Base-by-base conservation (phyloP, 2,888 invertebrate genomes). In the Ormyrus labotus region DNA sequence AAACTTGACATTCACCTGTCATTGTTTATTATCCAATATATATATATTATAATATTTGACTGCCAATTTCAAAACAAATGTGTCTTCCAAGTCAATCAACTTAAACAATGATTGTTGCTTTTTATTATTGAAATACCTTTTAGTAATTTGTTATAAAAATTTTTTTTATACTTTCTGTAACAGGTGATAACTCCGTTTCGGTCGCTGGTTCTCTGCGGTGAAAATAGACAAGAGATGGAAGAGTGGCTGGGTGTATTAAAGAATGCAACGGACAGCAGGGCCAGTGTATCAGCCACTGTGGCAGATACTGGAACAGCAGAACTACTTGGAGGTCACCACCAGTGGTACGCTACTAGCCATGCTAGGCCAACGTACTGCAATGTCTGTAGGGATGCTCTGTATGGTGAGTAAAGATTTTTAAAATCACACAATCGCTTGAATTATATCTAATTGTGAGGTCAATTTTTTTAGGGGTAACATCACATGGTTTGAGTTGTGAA, bases 281-380 rank as follows among this genome's bases (percentile, higher is more conserved):
- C 34, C 34, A 34, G 34, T 34, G 34, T 34, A 3, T 2, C 34
- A 34, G 34, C 34, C 4, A 0, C 91, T 84, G 91, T 92, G 92
- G 89, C 91, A 87, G 87, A 94, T 90, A 87, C 93, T 87, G 88
- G 93, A 88, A 68, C 92, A 89, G 90, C 93, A 88, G 93, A 95
- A 86, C 93, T 95, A 87, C 92, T 95, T 45, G 94, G 94, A 76
- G 95, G 95, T 81, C 93, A 94, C 88, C 95, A 95, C 89, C 93
- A 94, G 84, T 96, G 96, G 96, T 97, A 98, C 89, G 95, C 97
- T 8, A 97, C 98, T 19, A 97, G 96, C 1, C 98, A 98, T 92
- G 98, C 98, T 0, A 93, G 98, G 72, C 98, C 98, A 63, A 98
- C 98, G 0, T 98, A 98, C 92, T 99, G 99, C 92, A 99, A 99